A percentile compares a stretch with the other conserved stretches of the same genome.
Evolutionary conservation across 2,888 invertebrate species (phyloP).

Genomic region (Meghimatium bilineatum): DNA sequence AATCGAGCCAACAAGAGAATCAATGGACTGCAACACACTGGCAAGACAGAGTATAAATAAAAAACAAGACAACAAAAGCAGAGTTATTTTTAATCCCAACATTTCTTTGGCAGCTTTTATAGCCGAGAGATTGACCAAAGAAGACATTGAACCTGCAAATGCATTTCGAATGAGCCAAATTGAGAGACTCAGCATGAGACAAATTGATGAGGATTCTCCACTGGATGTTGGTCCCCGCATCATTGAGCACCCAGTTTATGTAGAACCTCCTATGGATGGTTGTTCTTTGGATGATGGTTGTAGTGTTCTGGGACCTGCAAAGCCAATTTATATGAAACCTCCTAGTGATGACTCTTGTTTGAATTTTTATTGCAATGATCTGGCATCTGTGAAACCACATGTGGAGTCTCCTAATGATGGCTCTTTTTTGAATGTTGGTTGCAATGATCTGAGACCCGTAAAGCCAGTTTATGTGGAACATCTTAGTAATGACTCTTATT

Average conservation of each 20-base stretch:
- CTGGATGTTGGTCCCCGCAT: not conserved
- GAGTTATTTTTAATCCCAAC: slow-evolving; percentile 8
- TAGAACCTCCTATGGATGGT: not conserved
- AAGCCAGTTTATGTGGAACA: not conserved
- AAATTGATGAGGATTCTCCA: not conserved
- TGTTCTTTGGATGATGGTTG: not conserved
- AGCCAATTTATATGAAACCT: not conserved
- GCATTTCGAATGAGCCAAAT: not conserved
- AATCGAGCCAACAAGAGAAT: not conserved
- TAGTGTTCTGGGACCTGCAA: not conserved
- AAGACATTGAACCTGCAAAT: slow-evolving; percentile 8
- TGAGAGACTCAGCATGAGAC: not conserved
- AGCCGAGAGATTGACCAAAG: slow-evolving; percentile 36
- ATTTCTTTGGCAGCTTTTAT: slow-evolving; percentile 42
- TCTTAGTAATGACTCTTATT: not conserved
- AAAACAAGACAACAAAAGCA: not conserved
- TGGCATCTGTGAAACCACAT: not conserved
- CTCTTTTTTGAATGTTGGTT: too few relatives aligned
- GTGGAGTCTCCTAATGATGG: not conserved
- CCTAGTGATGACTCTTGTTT: not conserved
- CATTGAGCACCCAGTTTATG: not conserved
- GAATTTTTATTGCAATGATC: not conserved
- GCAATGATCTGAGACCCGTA: too few relatives aligned
- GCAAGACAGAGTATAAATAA: not conserved
- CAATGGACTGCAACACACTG: too few relatives aligned